Evolutionary conservation across 2,113 vertebrate genomes (phyloP).

Genomic region (Zapornia atra): DNA sequence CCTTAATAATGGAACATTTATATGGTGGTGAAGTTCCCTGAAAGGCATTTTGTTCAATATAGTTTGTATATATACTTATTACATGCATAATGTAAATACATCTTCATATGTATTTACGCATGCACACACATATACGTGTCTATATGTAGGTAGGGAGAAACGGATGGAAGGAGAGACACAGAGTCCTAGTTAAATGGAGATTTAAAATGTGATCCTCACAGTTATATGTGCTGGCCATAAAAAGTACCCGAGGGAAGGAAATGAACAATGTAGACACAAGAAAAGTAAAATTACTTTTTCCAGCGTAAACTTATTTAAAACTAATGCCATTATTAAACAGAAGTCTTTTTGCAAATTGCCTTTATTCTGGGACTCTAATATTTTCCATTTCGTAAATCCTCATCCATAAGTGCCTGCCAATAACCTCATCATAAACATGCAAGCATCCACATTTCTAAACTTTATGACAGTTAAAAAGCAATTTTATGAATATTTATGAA

Average conservation of each 20-base stretch:
- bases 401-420: neutral
- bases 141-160: neutral
- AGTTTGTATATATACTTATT: neutral
- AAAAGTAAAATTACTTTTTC: constrained; percentile 7
- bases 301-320: constrained; percentile 14
- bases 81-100: rapidly evolving
- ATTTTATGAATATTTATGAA: constrained; percentile 64
- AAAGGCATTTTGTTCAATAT: neutral
- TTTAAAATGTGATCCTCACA: neutral
- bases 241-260: neutral
- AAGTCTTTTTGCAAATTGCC: neutral
- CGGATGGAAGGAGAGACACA: neutral
- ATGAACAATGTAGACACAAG: neutral
- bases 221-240: neutral
- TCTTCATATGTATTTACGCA: neutral
- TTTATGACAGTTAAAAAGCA: constrained; percentile 50
- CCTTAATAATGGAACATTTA: neutral
- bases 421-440: constrained; percentile 6
- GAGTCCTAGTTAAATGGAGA: neutral
- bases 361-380: constrained; percentile 1
- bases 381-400: constrained; percentile 16
- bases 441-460: constrained; percentile 23
- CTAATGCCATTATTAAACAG: neutral
- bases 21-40: neutral
- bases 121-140: rapidly evolving